phyloP scores from a whole-genome alignment of 1,140 invertebrate genomes.

The Zaprionus capensis region DNA sequence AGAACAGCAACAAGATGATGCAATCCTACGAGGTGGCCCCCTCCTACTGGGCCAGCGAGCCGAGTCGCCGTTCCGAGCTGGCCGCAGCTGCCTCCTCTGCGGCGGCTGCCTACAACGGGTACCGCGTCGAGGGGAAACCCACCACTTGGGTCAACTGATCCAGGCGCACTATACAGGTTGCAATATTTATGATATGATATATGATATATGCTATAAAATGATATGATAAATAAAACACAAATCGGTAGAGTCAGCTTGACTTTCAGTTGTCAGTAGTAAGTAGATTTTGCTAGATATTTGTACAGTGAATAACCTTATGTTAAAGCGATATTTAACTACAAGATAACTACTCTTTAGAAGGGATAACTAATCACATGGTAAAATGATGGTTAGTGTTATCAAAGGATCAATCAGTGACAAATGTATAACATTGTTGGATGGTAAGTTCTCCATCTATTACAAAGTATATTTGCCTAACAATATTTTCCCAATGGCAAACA shows the following conservation, averaged over 20 bases:
- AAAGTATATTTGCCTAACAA: no score
- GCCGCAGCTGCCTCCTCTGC: slow-evolving; percentile 75
- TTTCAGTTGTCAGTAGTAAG: background rate
- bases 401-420: no score
- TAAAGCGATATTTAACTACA: background rate
- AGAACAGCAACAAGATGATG: slow-evolving; percentile 83
- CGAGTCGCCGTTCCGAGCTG: slow-evolving; percentile 75
- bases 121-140: slow-evolving; percentile 83
- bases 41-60: slow-evolving; percentile 80
- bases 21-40: slow-evolving; percentile 78
- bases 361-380: no score
- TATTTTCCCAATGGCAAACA: no score
- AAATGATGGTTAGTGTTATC: no score
- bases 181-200: slow-evolving; percentile 2
- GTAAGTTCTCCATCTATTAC: no score
- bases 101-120: slow-evolving; percentile 76
- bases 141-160: slow-evolving; percentile 78
- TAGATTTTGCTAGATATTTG: no score
- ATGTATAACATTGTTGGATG: no score
- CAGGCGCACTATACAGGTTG: background rate
- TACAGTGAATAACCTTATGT: background rate
- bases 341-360: no score
- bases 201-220: background rate
- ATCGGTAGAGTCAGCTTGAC: slow-evolving; percentile 27
- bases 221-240: slow-evolving; percentile 60